Percentiles rank a stretch among this genome's conserved stretches.
These are phyloP conservation scores for Ranitomeya variabilis DNA, from an alignment of 2,113 vertebrate species.

Conservation along the genomic window DNA sequence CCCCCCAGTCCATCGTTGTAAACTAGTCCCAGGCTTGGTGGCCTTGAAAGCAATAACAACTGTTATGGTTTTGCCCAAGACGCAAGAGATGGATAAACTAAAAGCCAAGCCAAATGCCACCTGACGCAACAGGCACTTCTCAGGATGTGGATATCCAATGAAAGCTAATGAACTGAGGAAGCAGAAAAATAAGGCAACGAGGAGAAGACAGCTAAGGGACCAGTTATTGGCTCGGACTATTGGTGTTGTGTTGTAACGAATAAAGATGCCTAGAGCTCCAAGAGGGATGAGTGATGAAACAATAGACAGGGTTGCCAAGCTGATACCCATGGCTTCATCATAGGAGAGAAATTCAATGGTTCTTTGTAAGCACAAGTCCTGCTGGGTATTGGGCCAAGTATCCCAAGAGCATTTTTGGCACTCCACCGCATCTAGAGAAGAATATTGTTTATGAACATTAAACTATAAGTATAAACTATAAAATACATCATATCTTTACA, in stretches of 20 bases:
- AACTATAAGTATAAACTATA: no score
- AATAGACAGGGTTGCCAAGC: conserved; percentile 12
- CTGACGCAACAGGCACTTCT: not conserved
- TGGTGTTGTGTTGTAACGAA: conserved; percentile 9
- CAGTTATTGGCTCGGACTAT: conserved; percentile 51
- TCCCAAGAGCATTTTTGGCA: no score
- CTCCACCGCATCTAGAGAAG: no score
- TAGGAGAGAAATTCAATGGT: no score
- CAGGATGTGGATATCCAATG: conserved; percentile 12
- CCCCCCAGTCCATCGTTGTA: not conserved
- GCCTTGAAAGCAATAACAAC: conserved; percentile 54
- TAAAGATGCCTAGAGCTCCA: conserved; percentile 1
- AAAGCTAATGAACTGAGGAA: conserved; percentile 49
- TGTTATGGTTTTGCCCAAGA: conserved; percentile 57
- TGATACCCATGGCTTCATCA: not conserved
- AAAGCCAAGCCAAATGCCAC: conserved; percentile 54
- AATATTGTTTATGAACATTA: no score
- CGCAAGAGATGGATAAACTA: conserved; percentile 46
- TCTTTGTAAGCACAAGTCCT: no score
- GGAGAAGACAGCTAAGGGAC: conserved; percentile 47
- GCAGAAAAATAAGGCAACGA: conserved; percentile 39
- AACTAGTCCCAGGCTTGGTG: conserved; percentile 1
- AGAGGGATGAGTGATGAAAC: not conserved
- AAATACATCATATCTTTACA: no score
- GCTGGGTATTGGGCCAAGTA: no score